Evolutionary conservation across 2,888 invertebrate species (phyloP).

Genomic region (Allacma fusca): DNA sequence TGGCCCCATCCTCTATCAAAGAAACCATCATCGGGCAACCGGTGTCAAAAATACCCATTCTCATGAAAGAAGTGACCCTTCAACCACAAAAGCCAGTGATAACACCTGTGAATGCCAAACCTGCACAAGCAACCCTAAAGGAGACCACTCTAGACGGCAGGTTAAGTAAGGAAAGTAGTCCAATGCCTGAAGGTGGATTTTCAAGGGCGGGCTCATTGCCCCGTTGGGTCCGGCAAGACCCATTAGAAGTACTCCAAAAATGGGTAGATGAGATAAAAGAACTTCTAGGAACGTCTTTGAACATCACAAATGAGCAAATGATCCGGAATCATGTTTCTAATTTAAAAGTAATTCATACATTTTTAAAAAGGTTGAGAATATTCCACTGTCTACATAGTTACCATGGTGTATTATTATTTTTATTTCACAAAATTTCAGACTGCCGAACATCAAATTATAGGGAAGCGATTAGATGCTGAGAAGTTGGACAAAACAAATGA

Average conservation of each 20-base stretch:
- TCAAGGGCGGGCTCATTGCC: conserved; percentile 21
- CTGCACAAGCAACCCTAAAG: background rate
- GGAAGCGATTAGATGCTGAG: conserved; percentile 67
- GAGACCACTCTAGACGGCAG: background rate
- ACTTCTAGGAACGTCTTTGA: conserved; percentile 71
- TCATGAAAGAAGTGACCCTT: conserved; percentile 2
- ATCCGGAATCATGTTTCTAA: conserved; percentile 73
- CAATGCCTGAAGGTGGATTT: background rate
- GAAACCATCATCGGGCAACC: background rate
- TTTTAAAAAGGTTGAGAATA: too few species aligned
- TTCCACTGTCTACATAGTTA: too few species aligned
- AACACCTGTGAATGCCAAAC: background rate
- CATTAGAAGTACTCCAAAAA: conserved; percentile 48
- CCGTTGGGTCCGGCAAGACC: conserved; percentile 34
- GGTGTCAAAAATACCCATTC: conserved; percentile 4
- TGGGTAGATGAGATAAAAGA: conserved; percentile 63
- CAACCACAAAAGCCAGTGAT: background rate
- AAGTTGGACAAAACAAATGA: conserved; percentile 64
- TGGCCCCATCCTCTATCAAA: background rate
- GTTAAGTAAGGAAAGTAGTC: conserved; percentile 10
- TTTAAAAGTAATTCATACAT: conserved; percentile 69
- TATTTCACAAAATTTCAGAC: too few species aligned
- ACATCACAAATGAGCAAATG: conserved; percentile 73
- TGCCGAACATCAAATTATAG: conserved; percentile 68
- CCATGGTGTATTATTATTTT: too few species aligned